Evolutionary conservation across 2,797 vertebrate genomes (phyloP), one percentile per base, ranked within the genome.

Genomic region (Diplodus sargus): DNA sequence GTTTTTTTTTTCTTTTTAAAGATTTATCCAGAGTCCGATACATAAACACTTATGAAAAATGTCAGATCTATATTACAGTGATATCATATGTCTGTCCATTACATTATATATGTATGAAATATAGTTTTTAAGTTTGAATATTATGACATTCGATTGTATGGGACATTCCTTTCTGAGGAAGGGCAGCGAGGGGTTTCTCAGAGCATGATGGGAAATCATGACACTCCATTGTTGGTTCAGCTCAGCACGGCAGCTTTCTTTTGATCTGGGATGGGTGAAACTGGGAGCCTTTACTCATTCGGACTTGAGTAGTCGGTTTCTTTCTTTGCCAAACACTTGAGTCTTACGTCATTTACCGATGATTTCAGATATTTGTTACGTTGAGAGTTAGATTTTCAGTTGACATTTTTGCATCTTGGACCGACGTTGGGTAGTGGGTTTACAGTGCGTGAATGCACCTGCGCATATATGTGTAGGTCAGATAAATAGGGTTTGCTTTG

Each of bases 61-160:
- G 51, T 79, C 83, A 87, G 78, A 92, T 88, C 67, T 90, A 81
- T 90, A 87, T 89, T 56, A 78, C 54, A 82, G 54, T 58, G 47
- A 70, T 79, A 81, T 85, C 82, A 79, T 57, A 71, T 28, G 47
- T 85, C 75, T 76, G 69, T 87, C 62, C 69, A 85, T 90, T 58
- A 62, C 84, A 90, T 86, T 83, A 84, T 90, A 84, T 87, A 61
- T 82, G 80, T 89, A 84, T 80, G 78, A 91, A 81, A 83, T 79
- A 82, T 59, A 83, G 79, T 70, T 87, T 34, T 94, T 92, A 86
- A 81, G 83, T 92, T 92, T 48, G 76, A 76, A 81, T 84, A 49
- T 74, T 78, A 87, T 89, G 91, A 92, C 85, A 77, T 91, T 85
- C 52, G 91, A 94, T 93, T 94, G 90, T 95, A 93, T 60, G 82